A percentile compares a stretch with the other conserved stretches of the same genome.
phyloP scores from a whole-genome alignment of 2,113 vertebrate genomes.

The Meriones unguiculatus region DNA sequence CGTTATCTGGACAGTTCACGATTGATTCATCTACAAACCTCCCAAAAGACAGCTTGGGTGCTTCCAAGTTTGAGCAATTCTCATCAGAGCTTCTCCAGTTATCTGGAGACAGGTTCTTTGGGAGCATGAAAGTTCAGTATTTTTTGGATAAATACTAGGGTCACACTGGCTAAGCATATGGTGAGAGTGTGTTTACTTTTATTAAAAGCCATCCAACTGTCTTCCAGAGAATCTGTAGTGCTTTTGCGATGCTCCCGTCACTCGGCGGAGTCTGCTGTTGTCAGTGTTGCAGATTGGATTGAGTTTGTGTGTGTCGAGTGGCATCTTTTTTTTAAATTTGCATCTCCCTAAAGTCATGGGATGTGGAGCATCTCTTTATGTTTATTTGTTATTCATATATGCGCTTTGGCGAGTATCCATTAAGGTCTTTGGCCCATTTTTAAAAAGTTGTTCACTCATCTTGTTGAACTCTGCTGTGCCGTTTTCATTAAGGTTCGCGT shows the following conservation, averaged over 20 bases:
- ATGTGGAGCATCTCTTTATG: not conserved
- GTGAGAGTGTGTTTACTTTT: not conserved
- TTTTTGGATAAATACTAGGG: not conserved
- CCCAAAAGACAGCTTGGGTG: not conserved
- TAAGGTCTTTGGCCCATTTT: not conserved
- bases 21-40: not conserved
- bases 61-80: not conserved
- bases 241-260: not conserved
- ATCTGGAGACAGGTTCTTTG: not conserved
- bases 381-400: not conserved
- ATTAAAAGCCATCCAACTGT: not conserved
- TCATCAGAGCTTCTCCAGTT: not conserved
- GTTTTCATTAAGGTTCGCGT: not conserved
- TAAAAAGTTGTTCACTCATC: not conserved
- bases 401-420: not conserved
- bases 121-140: not conserved
- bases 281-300: not conserved
- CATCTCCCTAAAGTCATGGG: not conserved
- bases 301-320: too few species aligned
- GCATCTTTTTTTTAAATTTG: not conserved
- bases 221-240: not conserved
- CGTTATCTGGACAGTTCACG: not conserved
- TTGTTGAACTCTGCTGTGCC: not conserved
- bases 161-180: not conserved
- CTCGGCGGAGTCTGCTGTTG: not conserved